These are phyloP conservation scores for Strix uralensis DNA, from an alignment of 2,113 vertebrate species.

Conservation along the genomic window DNA sequence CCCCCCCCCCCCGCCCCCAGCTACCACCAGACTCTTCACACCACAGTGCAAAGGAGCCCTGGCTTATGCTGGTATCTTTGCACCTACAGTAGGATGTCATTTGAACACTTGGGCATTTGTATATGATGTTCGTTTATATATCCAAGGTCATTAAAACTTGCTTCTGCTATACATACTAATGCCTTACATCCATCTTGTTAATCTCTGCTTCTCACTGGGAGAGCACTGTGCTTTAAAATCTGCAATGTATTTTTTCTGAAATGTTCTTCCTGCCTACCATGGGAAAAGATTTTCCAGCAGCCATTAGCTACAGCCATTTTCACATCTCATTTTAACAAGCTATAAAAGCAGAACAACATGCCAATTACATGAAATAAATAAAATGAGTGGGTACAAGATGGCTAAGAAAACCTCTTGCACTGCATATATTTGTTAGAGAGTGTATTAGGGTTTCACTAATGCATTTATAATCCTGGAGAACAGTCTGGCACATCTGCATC, in stretches of 20 bases:
- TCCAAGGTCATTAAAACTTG: not conserved
- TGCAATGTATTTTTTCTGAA: not conserved
- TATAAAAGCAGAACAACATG: constrained; percentile 61
- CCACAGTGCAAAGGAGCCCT: not conserved
- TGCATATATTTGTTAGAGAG: constrained; percentile 47
- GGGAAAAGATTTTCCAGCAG: constrained; percentile 57
- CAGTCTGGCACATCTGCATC: constrained; percentile 56
- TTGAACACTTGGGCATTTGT: not conserved
- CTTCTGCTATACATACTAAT: not conserved
- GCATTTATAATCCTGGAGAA: constrained; percentile 56
- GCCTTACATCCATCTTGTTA: not conserved
- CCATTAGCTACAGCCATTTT: constrained; percentile 62
- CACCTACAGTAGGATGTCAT: rapidly evolving
- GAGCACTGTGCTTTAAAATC: constrained; percentile 6
- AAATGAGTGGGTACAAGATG: constrained; percentile 57
- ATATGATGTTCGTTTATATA: not conserved
- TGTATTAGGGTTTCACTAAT: constrained; percentile 58
- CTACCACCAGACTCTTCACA: not conserved
- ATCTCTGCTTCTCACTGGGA: not conserved
- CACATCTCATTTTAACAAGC: constrained; percentile 65
- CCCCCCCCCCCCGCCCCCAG: rapidly evolving
- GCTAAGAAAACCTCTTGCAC: constrained; percentile 53
- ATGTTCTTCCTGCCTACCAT: not conserved
- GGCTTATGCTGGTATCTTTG: rapidly evolving
- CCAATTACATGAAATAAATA: constrained; percentile 70